A percentile compares a stretch with the other conserved stretches of the same genome.
Conservation (phyloP, 2,888 invertebrate species). For the Thera britannica region DNA sequence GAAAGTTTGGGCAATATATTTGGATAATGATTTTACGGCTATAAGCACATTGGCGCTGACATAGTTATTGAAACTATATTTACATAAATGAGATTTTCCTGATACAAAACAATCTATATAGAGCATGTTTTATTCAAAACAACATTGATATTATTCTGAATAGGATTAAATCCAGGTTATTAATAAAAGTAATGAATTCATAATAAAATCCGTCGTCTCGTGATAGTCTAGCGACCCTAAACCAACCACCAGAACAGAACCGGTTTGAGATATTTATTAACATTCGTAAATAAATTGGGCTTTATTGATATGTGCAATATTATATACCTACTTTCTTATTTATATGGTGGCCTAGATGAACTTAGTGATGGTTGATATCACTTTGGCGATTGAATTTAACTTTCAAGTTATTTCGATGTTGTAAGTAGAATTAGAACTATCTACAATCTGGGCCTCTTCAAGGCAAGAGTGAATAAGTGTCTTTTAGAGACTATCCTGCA, state of each 20-base stretch:
- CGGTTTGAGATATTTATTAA: constrained; percentile 21
- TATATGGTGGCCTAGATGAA: constrained; percentile 3
- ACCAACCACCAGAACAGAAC: constrained; percentile 25
- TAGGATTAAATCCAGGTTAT: constrained; percentile 23
- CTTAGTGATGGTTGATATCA: background rate
- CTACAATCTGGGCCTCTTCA: too few relatives aligned
- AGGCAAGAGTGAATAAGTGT: too few relatives aligned
- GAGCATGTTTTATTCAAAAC: constrained; percentile 25
- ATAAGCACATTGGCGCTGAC: background rate
- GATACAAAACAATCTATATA: constrained; percentile 3
- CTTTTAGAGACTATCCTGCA: too few relatives aligned
- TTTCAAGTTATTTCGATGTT: background rate
- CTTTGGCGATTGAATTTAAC: background rate
- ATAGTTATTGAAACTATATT: background rate
- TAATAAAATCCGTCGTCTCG: constrained; percentile 30
- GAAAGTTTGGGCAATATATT: background rate
- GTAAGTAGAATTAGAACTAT: too few relatives aligned
- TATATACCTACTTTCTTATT: constrained; percentile 32
- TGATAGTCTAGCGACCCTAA: constrained; percentile 36
- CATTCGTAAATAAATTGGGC: constrained; percentile 32
- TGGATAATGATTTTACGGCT: background rate
- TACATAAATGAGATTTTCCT: background rate
- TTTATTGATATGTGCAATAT: constrained; percentile 39
- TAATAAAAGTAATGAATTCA: constrained; percentile 24
- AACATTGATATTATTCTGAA: constrained; percentile 12